Evolutionary conservation across 1,140 invertebrate genomes (phyloP).

Genomic region (Zophobas atratus): DNA sequence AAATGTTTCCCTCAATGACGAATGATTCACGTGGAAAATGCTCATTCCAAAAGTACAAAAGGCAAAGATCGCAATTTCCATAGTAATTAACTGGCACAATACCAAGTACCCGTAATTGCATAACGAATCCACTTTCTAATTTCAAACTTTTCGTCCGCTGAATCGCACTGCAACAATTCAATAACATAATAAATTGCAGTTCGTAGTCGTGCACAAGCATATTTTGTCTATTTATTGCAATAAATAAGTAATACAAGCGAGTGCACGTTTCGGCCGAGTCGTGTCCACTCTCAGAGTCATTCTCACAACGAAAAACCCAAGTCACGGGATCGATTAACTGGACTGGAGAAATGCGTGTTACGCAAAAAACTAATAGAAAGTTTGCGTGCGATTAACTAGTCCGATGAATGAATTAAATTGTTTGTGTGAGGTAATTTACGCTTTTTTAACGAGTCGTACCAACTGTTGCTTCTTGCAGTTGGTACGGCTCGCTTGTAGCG

Average conservation of each 20-base stretch:
- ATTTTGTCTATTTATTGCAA: slow-evolving; percentile 27
- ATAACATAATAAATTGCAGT: slow-evolving; percentile 3
- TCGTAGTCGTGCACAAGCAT: not conserved
- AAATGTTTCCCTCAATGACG: not conserved
- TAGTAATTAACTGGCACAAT: slow-evolving; percentile 22
- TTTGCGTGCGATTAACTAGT: slow-evolving; percentile 24
- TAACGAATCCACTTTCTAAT: slow-evolving; percentile 26
- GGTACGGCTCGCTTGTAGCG: not conserved
- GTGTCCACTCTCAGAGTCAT: slow-evolving; percentile 10
- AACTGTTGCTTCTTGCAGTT: not conserved
- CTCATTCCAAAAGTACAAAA: not conserved
- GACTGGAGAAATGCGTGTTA: slow-evolving; percentile 3
- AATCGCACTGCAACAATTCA: not conserved
- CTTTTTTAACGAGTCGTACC: not conserved
- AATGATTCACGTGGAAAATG: slow-evolving; percentile 1
- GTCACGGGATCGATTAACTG: slow-evolving; percentile 12
- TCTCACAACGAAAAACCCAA: too few relatives aligned
- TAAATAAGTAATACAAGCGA: slow-evolving; percentile 9
- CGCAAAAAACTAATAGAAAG: slow-evolving; percentile 21
- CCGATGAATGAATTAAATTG: not conserved
- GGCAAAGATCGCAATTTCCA: not conserved
- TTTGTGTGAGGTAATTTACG: not conserved
- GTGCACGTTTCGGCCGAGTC: slow-evolving; percentile 39
- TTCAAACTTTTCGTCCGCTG: slow-evolving; percentile 10
- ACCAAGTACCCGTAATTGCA: slow-evolving; percentile 21